These are phyloP conservation scores for Hymenopus coronatus DNA, from an alignment of 2,888 invertebrate genomes.

Conservation along the genomic window DNA sequence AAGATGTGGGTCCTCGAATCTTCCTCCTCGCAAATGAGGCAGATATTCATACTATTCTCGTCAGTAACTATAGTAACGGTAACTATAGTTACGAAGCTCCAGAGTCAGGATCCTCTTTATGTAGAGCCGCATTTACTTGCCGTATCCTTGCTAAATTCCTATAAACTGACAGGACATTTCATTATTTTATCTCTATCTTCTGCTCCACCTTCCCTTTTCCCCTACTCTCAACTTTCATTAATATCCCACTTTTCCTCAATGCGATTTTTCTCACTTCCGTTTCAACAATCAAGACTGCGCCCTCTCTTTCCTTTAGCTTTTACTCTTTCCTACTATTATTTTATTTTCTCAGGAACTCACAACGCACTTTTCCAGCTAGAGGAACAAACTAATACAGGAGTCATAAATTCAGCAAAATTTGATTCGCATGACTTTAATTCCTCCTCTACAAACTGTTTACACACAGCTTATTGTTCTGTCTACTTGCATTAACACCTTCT, in stretches of 20 bases:
- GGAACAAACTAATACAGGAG: no score
- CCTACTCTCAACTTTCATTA: constrained; percentile 1
- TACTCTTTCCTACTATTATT: neutral
- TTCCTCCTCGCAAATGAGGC: no score
- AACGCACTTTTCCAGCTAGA: neutral
- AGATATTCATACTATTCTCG: no score
- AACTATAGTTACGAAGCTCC: neutral
- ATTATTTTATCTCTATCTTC: neutral
- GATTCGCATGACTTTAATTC: no score
- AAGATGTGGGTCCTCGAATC: no score
- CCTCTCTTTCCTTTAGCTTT: neutral
- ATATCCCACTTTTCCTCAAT: neutral
- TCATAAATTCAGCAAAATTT: no score
- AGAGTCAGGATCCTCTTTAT: neutral
- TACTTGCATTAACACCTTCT: no score
- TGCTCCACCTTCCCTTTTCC: neutral
- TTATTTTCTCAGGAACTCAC: neutral
- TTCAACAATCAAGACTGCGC: constrained; percentile 5
- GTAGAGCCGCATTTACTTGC: neutral
- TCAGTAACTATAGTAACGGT: no score
- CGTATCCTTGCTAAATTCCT: neutral
- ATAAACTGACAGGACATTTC: constrained; percentile 10
- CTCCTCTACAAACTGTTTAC: no score
- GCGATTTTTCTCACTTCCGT: constrained; percentile 1
- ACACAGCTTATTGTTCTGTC: no score